Conservation (phyloP, 2,797 vertebrate genomes). For the Chrysocyon brachyurus region DNA sequence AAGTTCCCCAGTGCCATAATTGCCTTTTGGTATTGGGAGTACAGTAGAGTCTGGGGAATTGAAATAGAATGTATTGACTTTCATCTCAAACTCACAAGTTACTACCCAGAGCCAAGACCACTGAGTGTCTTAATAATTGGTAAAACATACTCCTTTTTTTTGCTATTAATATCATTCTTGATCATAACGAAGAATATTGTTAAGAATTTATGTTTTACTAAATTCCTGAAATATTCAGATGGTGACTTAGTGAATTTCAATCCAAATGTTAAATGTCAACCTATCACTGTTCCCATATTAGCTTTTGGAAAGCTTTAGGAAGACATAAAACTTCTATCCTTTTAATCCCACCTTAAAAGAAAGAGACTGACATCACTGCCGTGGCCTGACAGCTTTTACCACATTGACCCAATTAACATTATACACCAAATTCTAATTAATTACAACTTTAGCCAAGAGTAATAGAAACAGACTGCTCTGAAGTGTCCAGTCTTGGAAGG, state of each 20-base stretch:
- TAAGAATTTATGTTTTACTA: conserved; percentile 56
- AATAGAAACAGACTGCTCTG: conserved; percentile 10
- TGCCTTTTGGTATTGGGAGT: conserved; percentile 60
- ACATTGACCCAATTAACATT: conserved; percentile 49
- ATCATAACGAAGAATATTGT: neutral
- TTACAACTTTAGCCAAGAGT: neutral
- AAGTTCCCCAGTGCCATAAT: conserved; percentile 76
- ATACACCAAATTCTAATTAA: conserved; percentile 49
- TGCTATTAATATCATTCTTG: neutral
- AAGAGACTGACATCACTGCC: neutral
- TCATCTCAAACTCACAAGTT: conserved; percentile 56
- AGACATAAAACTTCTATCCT: neutral
- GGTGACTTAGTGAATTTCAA: neutral
- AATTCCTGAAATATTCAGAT: conserved; percentile 19
- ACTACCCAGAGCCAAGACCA: conserved; percentile 24
- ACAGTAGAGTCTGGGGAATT: conserved; percentile 59
- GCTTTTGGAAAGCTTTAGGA: conserved; percentile 25
- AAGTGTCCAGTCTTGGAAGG: neutral
- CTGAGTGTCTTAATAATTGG: neutral
- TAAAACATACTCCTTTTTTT: conserved; percentile 12
- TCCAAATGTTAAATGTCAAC: conserved; percentile 52
- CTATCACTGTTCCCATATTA: neutral
- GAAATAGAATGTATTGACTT: conserved; percentile 69
- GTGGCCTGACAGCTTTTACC: neutral
- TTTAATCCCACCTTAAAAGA: neutral